A percentile compares a stretch with the other conserved stretches of the same genome.
Conservation (phyloP, 1,140 invertebrate genomes). For the Stegodyphus dumicola region DNA sequence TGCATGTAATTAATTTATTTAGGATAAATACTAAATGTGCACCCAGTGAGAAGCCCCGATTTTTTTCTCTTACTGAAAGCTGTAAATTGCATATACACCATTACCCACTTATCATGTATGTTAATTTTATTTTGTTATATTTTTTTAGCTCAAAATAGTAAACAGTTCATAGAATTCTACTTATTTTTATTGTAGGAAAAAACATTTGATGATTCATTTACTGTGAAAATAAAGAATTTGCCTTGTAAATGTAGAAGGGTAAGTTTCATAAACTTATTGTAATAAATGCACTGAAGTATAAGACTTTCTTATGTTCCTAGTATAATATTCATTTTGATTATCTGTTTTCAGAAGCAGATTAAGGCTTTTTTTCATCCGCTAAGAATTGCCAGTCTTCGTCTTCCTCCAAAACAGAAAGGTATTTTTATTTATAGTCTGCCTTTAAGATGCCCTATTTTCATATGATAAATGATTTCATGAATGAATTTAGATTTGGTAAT, state of each 20-base stretch:
- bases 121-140: too few relatives aligned
- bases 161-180: too few relatives aligned
- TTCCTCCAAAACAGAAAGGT: background rate
- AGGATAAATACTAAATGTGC: too few relatives aligned
- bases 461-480: background rate
- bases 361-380: background rate
- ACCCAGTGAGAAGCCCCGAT: too few relatives aligned
- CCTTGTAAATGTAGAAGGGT: background rate
- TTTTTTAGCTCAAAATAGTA: too few relatives aligned
- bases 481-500: too few relatives aligned
- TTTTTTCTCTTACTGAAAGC: too few relatives aligned
- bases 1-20: too few relatives aligned
- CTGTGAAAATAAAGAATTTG: background rate
- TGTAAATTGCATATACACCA: too few relatives aligned
- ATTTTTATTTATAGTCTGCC: background rate
- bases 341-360: background rate
- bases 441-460: background rate
- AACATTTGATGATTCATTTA: background rate
- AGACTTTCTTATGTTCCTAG: background rate
- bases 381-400: background rate
- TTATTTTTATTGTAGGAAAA: background rate
- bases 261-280: background rate
- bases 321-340: background rate
- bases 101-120: too few relatives aligned
- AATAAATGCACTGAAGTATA: background rate